Percentiles rank a stretch among this genome's conserved stretches.
These are phyloP conservation scores for Onthophagus taurus DNA, from an alignment of 1,140 invertebrate species.

Conservation along the genomic window DNA sequence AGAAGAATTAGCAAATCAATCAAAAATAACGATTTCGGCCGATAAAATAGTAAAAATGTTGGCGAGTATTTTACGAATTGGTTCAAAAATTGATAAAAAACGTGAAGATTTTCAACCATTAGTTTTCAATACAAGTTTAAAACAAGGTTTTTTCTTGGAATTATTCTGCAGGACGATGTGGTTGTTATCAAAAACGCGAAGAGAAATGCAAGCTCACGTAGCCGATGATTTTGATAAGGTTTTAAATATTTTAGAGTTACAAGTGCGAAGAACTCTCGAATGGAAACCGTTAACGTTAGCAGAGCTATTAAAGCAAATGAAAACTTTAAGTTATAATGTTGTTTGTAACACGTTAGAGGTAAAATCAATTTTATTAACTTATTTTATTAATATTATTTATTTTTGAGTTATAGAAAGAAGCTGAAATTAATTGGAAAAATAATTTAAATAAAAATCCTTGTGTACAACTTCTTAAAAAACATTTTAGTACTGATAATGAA, in stretches of 20 bases:
- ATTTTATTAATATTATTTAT: not conserved
- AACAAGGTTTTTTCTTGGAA: slow-evolving; percentile 29
- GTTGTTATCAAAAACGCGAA: slow-evolving; percentile 31
- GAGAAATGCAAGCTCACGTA: slow-evolving; percentile 32
- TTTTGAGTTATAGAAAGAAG: slow-evolving; percentile 19
- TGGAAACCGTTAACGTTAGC: slow-evolving; percentile 26
- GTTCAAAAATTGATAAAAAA: slow-evolving; percentile 20
- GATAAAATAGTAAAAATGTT: slow-evolving; percentile 28
- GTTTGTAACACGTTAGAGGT: slow-evolving; percentile 25
- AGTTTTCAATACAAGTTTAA: slow-evolving; percentile 25
- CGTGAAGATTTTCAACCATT: slow-evolving; percentile 28
- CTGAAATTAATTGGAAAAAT: slow-evolving; percentile 21
- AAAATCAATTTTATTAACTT: slow-evolving; percentile 3
- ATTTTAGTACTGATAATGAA: slow-evolving; percentile 19
- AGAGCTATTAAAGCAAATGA: slow-evolving; percentile 23
- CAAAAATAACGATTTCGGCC: slow-evolving; percentile 27
- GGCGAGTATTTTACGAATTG: slow-evolving; percentile 27
- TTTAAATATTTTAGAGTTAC: slow-evolving; percentile 26
- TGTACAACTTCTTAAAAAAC: slow-evolving; percentile 23
- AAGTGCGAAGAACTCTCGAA: slow-evolving; percentile 25
- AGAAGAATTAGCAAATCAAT: slow-evolving; percentile 28
- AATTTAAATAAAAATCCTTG: slow-evolving; percentile 24
- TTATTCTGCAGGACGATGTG: slow-evolving; percentile 33
- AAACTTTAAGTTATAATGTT: slow-evolving; percentile 19
- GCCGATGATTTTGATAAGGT: slow-evolving; percentile 29